These are phyloP conservation scores for Urosaurus nigricauda DNA, from an alignment of 2,797 vertebrate genomes.

Conservation along the genomic window DNA sequence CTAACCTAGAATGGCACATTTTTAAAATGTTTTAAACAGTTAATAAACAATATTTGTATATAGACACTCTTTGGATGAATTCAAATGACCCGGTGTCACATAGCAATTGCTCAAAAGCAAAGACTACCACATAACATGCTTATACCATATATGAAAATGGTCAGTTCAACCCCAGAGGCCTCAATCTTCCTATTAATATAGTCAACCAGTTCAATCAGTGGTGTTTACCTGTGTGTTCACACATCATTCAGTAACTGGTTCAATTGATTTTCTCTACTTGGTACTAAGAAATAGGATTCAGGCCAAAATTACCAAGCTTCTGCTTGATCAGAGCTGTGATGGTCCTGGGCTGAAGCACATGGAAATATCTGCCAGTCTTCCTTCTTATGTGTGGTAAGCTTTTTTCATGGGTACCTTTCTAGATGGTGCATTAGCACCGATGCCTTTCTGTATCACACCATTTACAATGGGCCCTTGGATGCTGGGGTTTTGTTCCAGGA, in stretches of 20 bases:
- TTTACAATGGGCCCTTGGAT: too few species aligned
- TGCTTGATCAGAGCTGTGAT: background rate
- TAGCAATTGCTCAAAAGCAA: background rate
- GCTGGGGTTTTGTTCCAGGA: too few species aligned
- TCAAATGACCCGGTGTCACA: background rate
- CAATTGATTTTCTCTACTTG: too few species aligned
- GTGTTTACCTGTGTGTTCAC: too few species aligned
- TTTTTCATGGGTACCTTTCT: background rate
- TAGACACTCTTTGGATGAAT: background rate
- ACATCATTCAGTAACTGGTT: too few species aligned
- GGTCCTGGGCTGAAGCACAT: background rate
- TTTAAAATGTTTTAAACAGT: conserved; percentile 28
- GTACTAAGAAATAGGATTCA: background rate
- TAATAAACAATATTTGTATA: background rate
- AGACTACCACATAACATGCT: background rate
- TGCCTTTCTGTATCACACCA: background rate
- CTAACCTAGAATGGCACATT: conserved; percentile 49
- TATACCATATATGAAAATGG: background rate
- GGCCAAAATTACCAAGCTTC: background rate
- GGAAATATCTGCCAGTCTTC: background rate
- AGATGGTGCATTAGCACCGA: background rate
- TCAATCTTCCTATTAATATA: too few species aligned
- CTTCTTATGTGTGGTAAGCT: background rate
- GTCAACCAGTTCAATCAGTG: too few species aligned
- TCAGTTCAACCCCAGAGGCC: background rate